These are phyloP conservation scores for Kryptolebias ocellatus DNA, from an alignment of 2,797 vertebrate genomes.

Conservation along the genomic window DNA sequence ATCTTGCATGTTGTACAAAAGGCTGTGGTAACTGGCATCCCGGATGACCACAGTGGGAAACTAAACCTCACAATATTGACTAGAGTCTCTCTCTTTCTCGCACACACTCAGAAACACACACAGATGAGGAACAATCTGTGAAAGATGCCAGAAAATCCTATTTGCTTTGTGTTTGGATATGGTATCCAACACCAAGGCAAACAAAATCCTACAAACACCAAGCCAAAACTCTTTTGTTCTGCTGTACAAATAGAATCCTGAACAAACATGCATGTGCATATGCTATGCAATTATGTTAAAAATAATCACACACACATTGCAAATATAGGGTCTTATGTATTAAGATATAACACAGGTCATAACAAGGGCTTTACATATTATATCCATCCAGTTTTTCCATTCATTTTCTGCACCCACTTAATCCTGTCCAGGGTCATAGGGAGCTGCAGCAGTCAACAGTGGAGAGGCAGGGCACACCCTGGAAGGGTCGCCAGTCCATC, in stretches of 20 bases:
- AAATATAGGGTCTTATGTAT: too few species aligned
- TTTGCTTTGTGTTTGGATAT: conserved; percentile 72
- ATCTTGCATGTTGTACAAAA: conserved; percentile 74
- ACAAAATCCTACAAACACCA: conserved; percentile 39
- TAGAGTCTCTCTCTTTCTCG: conserved; percentile 27
- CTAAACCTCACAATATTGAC: conserved; percentile 64
- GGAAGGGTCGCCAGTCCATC: too few species aligned
- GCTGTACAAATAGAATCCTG: conserved; percentile 16
- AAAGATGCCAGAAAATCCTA: conserved; percentile 69
- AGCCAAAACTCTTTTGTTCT: conserved; percentile 28
- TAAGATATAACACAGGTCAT: too few species aligned
- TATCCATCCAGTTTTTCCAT: too few species aligned
- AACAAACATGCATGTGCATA: not conserved
- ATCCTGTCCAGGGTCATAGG: too few species aligned
- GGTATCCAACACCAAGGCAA: conserved; percentile 52
- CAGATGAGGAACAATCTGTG: conserved; percentile 34
- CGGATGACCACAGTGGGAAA: conserved; percentile 77
- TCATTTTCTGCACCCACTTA: too few species aligned
- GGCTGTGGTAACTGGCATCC: conserved; percentile 70
- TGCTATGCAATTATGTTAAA: not conserved
- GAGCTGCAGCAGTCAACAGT: too few species aligned
- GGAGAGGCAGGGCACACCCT: too few species aligned
- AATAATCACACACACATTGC: not conserved
- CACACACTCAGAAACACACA: conserved; percentile 24
- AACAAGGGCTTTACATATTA: too few species aligned